These are phyloP conservation scores for Hippocampus comes DNA, from an alignment of 2,113 vertebrate genomes.

Conservation along the genomic window DNA sequence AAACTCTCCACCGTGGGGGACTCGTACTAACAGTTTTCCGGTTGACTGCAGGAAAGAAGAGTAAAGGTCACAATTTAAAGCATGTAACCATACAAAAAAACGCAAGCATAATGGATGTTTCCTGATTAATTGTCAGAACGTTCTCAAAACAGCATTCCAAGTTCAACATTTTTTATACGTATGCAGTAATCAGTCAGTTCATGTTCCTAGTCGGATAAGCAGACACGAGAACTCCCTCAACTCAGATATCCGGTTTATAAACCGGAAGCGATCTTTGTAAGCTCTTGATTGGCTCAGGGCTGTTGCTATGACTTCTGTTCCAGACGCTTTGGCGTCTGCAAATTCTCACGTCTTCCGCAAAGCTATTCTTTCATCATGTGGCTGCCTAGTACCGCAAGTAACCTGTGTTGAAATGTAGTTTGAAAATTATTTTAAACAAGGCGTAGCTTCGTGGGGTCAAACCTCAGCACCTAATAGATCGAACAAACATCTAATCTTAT, in stretches of 20 bases:
- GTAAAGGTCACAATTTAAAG: no score
- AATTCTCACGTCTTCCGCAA: background rate
- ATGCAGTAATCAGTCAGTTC: background rate
- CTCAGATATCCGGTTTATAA: background rate
- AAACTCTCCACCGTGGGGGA: no score
- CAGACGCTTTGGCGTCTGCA: conserved; percentile 53
- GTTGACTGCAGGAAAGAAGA: no score
- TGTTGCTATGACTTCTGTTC: conserved; percentile 64
- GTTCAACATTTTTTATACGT: no score
- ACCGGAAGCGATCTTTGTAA: background rate
- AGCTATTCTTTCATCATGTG: background rate
- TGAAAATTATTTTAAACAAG: background rate
- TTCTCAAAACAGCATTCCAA: no score
- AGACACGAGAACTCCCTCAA: background rate
- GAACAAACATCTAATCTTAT: background rate
- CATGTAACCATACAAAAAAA: no score
- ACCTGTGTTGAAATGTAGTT: no score
- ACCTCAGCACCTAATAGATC: background rate
- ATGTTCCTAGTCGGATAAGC: background rate
- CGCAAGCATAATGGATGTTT: no score
- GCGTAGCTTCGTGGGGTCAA: conserved; percentile 55
- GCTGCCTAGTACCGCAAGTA: background rate
- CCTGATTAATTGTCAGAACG: no score
- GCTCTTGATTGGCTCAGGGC: conserved; percentile 44
- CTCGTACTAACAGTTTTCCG: no score